Base-by-base conservation (phyloP, 2,113 vertebrate genomes). In the Datnioides undecimradiatus region DNA sequence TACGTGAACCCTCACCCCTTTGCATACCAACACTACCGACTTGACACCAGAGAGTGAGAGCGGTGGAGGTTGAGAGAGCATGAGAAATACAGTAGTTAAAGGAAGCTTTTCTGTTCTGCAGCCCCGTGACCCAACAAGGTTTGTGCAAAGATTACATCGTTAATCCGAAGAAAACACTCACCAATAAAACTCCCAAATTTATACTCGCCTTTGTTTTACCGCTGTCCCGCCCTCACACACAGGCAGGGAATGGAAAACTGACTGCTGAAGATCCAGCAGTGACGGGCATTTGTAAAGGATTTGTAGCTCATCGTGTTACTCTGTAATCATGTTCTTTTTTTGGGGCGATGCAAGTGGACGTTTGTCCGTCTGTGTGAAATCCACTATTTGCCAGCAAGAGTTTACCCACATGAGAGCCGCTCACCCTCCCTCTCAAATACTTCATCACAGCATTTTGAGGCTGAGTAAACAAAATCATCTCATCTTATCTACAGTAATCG, bases 401-500 rank as follows among this genome's bases (percentile, higher is more conserved):
- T 87, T 73, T 81, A 40, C 43, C 64, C 75, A 64, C 72, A 80
- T 8, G 27, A 63, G 36, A 87, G 76, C 43, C 4, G 40, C 65
- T 82, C 76, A 55, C 43, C 70, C 29, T 31, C 36, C 55, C 48
- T 74, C 48, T 54, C 62, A 1, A 58, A 74, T 46, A 27, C 60
- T 70, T 73, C 71, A 63, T 70, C 60, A 51, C n/a, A 70, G 27
- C 36, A 71, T 70, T 78, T 67, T 4, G 25, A 70, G 46, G 33
- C 67, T 0, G 33, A 58, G 68, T 85, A 85, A 87, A 89, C 62
- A 84, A 75, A 82, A 76, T 76, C 65, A 73, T 80, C 48, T 51
- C 21, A 43, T 76, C 23, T 65, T 1, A 14, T 70, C 54, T 72
- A n/a, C 33, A 60, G 72, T 72, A 72, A 76, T 73, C 75, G 48